Conservation (phyloP, 2,113 vertebrate species). For the Calidris pugnax region DNA sequence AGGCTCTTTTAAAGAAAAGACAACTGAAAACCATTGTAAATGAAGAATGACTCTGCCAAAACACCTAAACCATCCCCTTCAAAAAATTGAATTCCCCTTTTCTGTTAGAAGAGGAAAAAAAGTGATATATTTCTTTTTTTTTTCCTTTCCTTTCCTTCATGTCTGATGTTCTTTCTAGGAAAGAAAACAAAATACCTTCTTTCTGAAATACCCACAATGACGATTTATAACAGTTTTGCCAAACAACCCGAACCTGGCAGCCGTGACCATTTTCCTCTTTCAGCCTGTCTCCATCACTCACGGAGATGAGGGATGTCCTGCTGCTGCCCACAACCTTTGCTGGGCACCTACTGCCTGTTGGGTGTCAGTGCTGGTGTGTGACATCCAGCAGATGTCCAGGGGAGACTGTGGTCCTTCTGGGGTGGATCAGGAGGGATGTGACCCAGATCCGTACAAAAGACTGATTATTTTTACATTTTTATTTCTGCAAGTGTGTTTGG, state of each 20-base stretch:
- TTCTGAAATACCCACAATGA: not conserved
- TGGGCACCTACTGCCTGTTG: not conserved
- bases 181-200: not conserved
- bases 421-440: not conserved
- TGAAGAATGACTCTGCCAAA: not conserved
- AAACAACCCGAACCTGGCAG: fast-evolving
- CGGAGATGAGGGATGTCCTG: fast-evolving
- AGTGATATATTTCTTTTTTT: not conserved
- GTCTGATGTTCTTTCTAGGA: not conserved
- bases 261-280: fast-evolving
- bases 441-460: fast-evolving
- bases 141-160: no score
- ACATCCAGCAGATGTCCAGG: fast-evolving
- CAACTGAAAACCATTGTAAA: not conserved
- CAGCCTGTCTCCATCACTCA: fast-evolving
- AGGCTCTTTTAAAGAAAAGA: not conserved
- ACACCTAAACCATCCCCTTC: not conserved
- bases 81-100: not conserved
- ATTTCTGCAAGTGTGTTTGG: fast-evolving
- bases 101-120: not conserved
- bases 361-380: fast-evolving
- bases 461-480: not conserved
- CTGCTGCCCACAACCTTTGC: not conserved
- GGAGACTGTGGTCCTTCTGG: no score
- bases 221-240: not conserved